phyloP scores from a whole-genome alignment of 2,797 vertebrate species.

The Myotis findleyi region DNA sequence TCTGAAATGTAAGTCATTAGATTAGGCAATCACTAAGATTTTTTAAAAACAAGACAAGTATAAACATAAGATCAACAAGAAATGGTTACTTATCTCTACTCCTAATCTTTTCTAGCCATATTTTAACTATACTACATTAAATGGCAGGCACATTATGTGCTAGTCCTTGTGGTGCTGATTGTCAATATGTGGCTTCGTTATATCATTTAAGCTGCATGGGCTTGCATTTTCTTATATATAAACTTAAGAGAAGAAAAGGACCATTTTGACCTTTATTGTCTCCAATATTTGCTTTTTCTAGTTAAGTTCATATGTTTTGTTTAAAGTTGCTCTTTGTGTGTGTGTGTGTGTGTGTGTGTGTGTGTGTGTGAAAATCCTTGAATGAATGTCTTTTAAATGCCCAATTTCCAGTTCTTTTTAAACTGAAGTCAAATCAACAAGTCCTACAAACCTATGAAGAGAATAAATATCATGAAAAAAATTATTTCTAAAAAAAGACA shows the following conservation, averaged over 20 bases:
- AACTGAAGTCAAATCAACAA: slow-evolving; percentile 7
- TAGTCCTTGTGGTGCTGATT: background rate
- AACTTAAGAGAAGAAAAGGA: background rate
- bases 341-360: too few species aligned
- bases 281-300: background rate
- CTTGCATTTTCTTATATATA: background rate
- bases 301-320: background rate
- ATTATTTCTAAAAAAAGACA: slow-evolving; percentile 10
- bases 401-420: background rate
- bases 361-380: background rate
- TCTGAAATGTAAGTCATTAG: background rate
- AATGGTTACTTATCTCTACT: background rate
- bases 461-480: background rate
- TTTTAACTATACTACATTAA: background rate
- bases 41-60: background rate
- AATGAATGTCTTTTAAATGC: background rate
- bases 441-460: background rate
- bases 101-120: background rate
- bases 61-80: background rate
- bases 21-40: background rate
- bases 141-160: background rate
- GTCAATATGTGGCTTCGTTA: background rate
- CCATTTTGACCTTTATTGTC: background rate
- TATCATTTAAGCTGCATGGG: background rate
- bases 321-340: background rate